Evolutionary conservation across 2,113 vertebrate species (phyloP).

Genomic region (Laticauda laticaudata): DNA sequence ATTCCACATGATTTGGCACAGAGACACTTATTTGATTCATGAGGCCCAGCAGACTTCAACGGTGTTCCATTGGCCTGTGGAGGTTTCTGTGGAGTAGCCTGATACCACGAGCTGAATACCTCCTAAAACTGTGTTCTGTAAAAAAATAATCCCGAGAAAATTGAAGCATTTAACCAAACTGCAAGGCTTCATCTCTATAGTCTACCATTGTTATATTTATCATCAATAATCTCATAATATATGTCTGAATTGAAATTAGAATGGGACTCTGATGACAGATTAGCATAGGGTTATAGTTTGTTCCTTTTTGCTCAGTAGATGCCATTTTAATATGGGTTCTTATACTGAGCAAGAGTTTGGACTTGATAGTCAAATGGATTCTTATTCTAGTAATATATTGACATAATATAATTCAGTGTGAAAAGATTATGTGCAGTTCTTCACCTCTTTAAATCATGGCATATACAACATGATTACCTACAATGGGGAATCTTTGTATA

Average conservation of each 20-base stretch:
- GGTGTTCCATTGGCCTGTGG: background rate
- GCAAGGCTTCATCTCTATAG: background rate
- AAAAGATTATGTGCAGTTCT: background rate
- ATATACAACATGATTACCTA: background rate
- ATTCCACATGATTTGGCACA: background rate
- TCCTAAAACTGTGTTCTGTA: background rate
- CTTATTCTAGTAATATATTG: background rate
- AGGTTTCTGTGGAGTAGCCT: background rate
- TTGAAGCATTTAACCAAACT: background rate
- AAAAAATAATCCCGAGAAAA: constrained; percentile 23
- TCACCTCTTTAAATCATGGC: background rate
- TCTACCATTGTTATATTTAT: background rate
- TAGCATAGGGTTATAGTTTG: background rate
- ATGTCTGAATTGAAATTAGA: background rate
- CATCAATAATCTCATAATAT: rapidly evolving
- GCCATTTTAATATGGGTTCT: background rate
- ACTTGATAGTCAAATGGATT: background rate
- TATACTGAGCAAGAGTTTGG: background rate
- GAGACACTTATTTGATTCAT: background rate
- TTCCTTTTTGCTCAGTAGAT: background rate
- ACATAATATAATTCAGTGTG: background rate
- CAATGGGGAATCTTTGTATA: background rate
- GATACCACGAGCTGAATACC: background rate
- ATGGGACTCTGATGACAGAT: background rate
- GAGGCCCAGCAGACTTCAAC: background rate